Base-by-base conservation (phyloP, 2,888 invertebrate species). In the Drosophila kambysellisi region DNA sequence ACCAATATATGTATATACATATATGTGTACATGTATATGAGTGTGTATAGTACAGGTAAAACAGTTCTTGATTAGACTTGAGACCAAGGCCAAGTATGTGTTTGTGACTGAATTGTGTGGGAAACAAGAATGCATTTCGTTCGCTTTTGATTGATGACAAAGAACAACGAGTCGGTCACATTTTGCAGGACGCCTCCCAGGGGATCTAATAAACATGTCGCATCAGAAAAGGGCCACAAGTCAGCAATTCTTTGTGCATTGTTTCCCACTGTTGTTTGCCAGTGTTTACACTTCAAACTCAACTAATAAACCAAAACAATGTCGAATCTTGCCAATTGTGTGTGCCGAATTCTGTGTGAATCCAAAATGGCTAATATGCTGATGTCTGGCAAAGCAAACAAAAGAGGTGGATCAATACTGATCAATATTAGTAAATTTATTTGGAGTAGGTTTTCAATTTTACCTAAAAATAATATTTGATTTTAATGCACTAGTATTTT, bases 131-230 rank as follows among this genome's bases (percentile, higher is more conserved):
- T 76, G 70, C 54, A 56, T 43, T 54, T 48, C 25, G 39, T n/a
- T 48, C 32, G 41, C 60, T 12, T 51, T 68, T 81, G 81, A 81
- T 81, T 72, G 84, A 82, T 82, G 81, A 70, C 65, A 63, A 53
- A 35, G 54, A 51, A 58, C 30, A 48, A 35, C 11, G 32, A 56
- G 65, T 20, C 50, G 54, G 50, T 2, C 43, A 35, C 63, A 68
- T 35, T 63, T 60, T 50, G 56, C 70, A 78, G 70, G 68, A 37
- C 43, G 59, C 60, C 63, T 75, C 87, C 83, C 83, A 30, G 79
- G 86, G 82, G 89, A 81, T 67, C 86, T 87, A 90, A 89, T 87
- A 89, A 81, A 87, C 79, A 84, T 87, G 89, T 89, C 82, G 39
- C 62, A 53, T 37, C 54, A 39, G 57, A 61, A 59, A 46, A 71